These are phyloP conservation scores for Camponotus pennsylvanicus DNA, from an alignment of 1,140 invertebrate genomes.

Conservation along the genomic window DNA sequence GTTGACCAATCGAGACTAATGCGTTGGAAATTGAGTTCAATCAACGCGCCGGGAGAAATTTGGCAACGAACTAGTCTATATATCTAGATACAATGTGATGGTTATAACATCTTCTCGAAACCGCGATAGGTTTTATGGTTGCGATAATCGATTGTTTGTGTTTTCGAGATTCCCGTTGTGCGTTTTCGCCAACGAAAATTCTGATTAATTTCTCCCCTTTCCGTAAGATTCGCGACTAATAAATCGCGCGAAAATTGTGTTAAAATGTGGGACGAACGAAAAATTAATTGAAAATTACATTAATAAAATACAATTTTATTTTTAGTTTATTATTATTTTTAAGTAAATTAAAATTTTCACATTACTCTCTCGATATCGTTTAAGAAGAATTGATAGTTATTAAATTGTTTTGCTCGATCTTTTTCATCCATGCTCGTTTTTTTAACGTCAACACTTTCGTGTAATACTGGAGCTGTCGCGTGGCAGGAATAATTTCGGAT, in stretches of 20 bases:
- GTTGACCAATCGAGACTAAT: conserved; percentile 55
- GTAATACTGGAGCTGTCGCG: not conserved
- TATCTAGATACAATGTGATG: not conserved
- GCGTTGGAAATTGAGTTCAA: conserved; percentile 53
- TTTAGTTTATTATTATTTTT: too few species aligned
- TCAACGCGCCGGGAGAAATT: conserved; percentile 51
- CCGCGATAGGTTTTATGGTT: conserved; percentile 5
- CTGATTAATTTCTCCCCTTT: not conserved
- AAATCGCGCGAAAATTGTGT: not conserved
- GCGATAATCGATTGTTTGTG: not conserved
- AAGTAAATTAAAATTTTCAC: not conserved
- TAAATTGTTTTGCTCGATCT: not conserved
- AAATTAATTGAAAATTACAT: not conserved
- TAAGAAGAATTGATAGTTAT: not conserved
- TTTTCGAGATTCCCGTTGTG: not conserved
- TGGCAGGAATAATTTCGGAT: conserved; percentile 11
- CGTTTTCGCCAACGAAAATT: not conserved
- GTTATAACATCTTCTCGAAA: not conserved
- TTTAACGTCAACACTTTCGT: conserved; percentile 30
- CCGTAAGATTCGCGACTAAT: not conserved
- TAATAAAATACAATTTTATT: not conserved
- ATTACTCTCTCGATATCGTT: not conserved
- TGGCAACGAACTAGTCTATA: not conserved
- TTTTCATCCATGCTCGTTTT: not conserved
- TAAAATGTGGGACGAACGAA: not conserved